Evolutionary conservation across 2,113 vertebrate species (phyloP).

Genomic region (Formicarius rufipectus): DNA sequence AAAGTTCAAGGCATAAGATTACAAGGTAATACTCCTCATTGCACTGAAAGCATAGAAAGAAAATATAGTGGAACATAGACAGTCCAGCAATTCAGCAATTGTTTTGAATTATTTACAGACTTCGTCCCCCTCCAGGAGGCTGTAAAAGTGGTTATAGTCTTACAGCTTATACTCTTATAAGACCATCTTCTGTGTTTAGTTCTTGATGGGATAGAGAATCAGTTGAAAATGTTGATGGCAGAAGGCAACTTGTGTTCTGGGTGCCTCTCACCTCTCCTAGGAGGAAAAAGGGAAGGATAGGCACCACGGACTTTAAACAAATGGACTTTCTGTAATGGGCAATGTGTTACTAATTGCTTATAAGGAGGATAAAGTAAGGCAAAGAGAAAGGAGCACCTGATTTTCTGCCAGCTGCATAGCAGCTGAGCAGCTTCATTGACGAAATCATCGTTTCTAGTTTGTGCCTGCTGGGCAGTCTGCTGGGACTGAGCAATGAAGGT

Average conservation of each 20-base stretch:
- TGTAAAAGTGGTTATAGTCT: not conserved
- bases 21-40: not conserved
- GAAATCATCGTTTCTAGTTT: not conserved
- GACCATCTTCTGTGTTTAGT: not conserved
- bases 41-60: not conserved
- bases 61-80: not conserved
- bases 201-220: not conserved
- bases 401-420: not conserved
- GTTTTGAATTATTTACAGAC: not conserved
- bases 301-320: not conserved
- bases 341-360: not conserved
- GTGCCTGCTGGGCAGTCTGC: slow-evolving; percentile 20
- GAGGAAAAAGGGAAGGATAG: not conserved
- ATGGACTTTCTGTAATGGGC: not conserved
- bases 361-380: not conserved
- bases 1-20: not conserved
- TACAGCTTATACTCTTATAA: too few relatives aligned
- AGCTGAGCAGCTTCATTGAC: not conserved
- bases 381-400: not conserved
- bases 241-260: not conserved
- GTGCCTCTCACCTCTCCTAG: not conserved
- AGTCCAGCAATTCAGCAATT: not conserved
- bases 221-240: not conserved
- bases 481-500: not conserved
- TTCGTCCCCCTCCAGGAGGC: not conserved